Evolutionary conservation across 1,140 invertebrate species (phyloP).

Genomic region (Camponotus floridanus): DNA sequence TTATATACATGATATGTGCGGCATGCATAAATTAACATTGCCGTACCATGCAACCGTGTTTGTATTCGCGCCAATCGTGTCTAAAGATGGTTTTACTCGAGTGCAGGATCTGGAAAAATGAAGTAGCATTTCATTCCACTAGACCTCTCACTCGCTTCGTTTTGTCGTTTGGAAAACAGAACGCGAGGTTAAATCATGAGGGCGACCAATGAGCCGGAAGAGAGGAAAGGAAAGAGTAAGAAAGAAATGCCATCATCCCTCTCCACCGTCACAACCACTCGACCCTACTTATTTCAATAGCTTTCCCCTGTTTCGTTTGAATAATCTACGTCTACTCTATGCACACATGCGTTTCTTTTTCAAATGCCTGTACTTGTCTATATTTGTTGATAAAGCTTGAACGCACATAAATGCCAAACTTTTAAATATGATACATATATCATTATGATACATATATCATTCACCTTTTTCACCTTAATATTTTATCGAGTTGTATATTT

Average conservation of each 20-base stretch:
- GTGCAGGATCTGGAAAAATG: constrained; percentile 75
- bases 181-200: constrained; percentile 82
- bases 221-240: constrained; percentile 47
- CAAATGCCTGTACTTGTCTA: constrained; percentile 29
- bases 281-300: constrained; percentile 85
- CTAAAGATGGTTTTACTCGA: constrained; percentile 59
- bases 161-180: constrained; percentile 79
- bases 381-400: constrained; percentile 23
- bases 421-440: background rate
- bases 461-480: constrained; percentile 1
- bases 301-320: constrained; percentile 82
- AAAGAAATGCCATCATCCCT: constrained; percentile 53
- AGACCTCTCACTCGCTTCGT: constrained; percentile 58
- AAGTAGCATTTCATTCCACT: constrained; percentile 73
- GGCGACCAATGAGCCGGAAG: constrained; percentile 79
- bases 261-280: constrained; percentile 77
- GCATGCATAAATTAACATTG: constrained; percentile 32
- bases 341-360: constrained; percentile 60
- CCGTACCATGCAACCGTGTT: background rate
- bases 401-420: background rate
- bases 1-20: constrained; percentile 10
- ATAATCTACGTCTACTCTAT: constrained; percentile 81
- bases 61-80: constrained; percentile 19
- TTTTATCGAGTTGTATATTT: constrained; percentile 23
- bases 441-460: background rate